Base-by-base conservation (phyloP, 1,140 invertebrate genomes). In the Trichomalopsis sarcophagae region DNA sequence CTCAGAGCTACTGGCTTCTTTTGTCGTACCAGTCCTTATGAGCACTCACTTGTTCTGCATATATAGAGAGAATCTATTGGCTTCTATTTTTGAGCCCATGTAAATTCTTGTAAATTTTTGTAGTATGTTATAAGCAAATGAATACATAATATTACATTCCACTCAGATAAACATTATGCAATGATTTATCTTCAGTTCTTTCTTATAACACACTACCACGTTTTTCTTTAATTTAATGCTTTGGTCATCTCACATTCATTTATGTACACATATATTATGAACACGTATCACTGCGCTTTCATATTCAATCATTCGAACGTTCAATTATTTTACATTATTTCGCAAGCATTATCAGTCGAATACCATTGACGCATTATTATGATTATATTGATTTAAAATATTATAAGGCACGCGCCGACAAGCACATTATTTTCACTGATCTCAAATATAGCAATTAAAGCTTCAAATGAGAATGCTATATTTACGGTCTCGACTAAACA, bases 261-360 rank as follows among this genome's bases (percentile, higher is more conserved):
- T 75, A 36, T 13, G 13, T 47, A 33, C 66, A 55, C 13, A 2
- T 62, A 71, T 62, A 71, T 86, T 55, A 81, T 17, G 30, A 85
- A 89, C 85, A 86, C 86, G 77, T 77, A 62, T 80, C 74, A 84
- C 88, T 62, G 55, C 88, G 88, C 89, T 90, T 89, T 86, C 74
- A 84, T 66, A 84, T 78, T 87, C 47, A 85, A 88, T 87, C 62
- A 84, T 86, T 40, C 40, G 62, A 62, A 44, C 84, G 55, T 86
- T 71, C 27, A 86, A 86, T 87, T 88, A 84, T 89, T 87, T 89
- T 89, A 23, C 74, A 86, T 91, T 88, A 87, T 90, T 90, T 89
- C 87, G 89, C 90, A 89, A 90, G 91, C 90, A 91, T 90, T 90
- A 91, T 91, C 89, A 91, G 88, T 89, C 87, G 88, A 90, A 91